Conservation (phyloP, 2,113 vertebrate species). For the Perccottus glenii region DNA sequence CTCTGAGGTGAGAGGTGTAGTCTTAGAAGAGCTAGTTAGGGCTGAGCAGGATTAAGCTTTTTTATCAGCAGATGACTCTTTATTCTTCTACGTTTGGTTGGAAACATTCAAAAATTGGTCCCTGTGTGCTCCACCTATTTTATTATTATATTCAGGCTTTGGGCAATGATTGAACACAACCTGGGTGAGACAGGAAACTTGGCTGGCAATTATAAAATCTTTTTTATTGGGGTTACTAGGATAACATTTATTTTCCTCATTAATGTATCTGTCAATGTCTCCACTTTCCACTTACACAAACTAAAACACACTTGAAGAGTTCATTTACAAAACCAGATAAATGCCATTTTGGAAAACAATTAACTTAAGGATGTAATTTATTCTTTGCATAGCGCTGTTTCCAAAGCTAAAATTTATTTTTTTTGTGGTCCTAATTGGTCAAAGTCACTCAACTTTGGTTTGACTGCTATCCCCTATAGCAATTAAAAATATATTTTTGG, state of each 20-base stretch:
- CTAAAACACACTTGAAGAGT: no score
- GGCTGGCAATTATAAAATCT: constrained; percentile 34
- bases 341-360: no score
- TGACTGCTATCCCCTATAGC: no score
- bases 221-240: constrained; percentile 10
- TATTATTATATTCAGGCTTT: constrained; percentile 47
- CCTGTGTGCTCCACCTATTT: constrained; percentile 62
- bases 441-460: no score
- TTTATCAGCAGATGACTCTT: constrained; percentile 64
- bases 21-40: constrained; percentile 70
- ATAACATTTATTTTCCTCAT: constrained; percentile 1
- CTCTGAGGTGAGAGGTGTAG: constrained; percentile 65
- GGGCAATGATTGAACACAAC: constrained; percentile 48
- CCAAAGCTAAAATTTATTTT: no score
- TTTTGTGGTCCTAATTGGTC: no score
- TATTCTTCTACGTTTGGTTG: constrained; percentile 51
- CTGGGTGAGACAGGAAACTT: constrained; percentile 37
- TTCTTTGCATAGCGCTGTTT: no score
- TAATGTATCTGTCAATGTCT: neutral
- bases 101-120: constrained; percentile 71
- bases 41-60: constrained; percentile 63
- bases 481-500: no score
- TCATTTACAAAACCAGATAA: no score
- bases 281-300: no score
- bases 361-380: no score